Percentiles rank a stretch among this genome's conserved stretches.
These are phyloP conservation scores for Trichomalopsis sarcophagae DNA, from an alignment of 1,140 invertebrate genomes.

Conservation along the genomic window DNA sequence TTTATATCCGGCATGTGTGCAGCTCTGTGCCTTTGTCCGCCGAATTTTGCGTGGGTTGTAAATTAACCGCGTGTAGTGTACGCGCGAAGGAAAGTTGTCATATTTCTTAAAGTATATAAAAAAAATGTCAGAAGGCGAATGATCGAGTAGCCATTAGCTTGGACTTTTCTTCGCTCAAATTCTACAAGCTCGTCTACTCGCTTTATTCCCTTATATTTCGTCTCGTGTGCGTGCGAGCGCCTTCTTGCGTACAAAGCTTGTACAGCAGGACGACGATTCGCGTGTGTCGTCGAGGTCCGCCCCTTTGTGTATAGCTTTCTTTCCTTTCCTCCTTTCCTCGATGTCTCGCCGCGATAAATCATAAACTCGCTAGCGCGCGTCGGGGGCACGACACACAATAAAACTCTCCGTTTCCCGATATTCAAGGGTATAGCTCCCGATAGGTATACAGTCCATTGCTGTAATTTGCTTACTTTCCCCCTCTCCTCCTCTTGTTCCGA, in stretches of 20 bases:
- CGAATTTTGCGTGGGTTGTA: too few species aligned
- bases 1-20: too few species aligned
- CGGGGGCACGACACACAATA: neutral
- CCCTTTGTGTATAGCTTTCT: neutral
- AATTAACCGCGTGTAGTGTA: too few species aligned
- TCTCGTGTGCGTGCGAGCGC: neutral
- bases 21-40: too few species aligned
- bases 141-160: neutral
- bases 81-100: too few species aligned
- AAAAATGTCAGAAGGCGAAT: neutral
- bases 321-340: neutral
- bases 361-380: constrained; percentile 2
- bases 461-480: too few species aligned
- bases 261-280: too few species aligned
- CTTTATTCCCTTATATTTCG: neutral
- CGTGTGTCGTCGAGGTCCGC: too few species aligned
- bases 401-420: neutral
- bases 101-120: neutral
- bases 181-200: neutral
- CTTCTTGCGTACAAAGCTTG: neutral
- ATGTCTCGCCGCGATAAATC: constrained; percentile 29
- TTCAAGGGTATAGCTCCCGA: neutral
- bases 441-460: neutral
- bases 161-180: neutral
- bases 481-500: too few species aligned